Base-by-base conservation (phyloP, 2,888 invertebrate genomes). In the Phaedon cochleariae region DNA sequence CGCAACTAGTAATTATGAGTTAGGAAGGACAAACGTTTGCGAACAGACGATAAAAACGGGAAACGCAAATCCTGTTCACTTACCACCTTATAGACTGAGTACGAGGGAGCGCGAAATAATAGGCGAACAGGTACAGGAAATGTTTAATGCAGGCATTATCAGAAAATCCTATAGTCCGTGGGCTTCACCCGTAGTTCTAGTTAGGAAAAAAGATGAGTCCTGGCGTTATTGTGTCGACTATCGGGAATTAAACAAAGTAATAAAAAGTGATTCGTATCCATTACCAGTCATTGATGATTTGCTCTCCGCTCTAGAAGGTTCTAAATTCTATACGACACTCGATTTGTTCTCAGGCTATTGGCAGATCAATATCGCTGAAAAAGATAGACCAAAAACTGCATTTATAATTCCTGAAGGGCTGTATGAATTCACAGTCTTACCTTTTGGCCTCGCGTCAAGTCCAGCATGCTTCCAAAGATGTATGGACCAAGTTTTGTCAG, bases 1-100 rank as follows among this genome's bases (percentile, higher is more conserved):
- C 17, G 51, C 51, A 2, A 26, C 22, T 21, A 51, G n/a, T 51
- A 51, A 51, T 51, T 51, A 51, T 51, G 26, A 51, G 22, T 17
- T 22, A 21, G 51, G 22, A 12, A 26, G 17, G 26, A 22, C 15
- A 51, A 48, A 48, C 21, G 21, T 48, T 6, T 48, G 48, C 26
- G 51, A 51, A 51, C 22, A 22, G n/a, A 22, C n/a, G 21, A 0
- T 51, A 22, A 12, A 51, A 15, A 49, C 12, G 0, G 22, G 26
- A 51, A 15, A 51, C 17, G 51, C 5, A 6, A 52, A 15, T 29
- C 18, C 31, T 1, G 10, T 29, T 9, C 31, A 52, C 18, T 31
- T 31, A 12, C 18, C 31, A 9, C 31, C 4, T 7, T 29, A 52
- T 52, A 6, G 29, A 7, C 10, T 29, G 9, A 15, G 31, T 18